Evolutionary conservation across 2,113 vertebrate genomes (phyloP).

Genomic region (Anolis carolinensis): DNA sequence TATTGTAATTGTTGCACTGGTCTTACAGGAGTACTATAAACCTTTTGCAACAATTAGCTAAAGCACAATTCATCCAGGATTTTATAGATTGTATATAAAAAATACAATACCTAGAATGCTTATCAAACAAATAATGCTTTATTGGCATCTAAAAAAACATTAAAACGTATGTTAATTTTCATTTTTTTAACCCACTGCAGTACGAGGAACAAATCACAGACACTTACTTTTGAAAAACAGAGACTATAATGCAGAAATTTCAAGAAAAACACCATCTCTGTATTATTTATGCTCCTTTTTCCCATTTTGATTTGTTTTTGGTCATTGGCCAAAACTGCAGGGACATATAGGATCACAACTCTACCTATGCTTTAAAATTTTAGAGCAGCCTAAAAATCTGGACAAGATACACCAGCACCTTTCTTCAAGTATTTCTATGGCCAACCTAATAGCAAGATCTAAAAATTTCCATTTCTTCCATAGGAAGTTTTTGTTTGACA

Average conservation of each 20-base stretch:
- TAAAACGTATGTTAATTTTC: constrained; percentile 82
- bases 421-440: constrained; percentile 84
- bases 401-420: constrained; percentile 85
- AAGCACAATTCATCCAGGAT: constrained; percentile 69
- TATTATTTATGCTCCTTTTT: constrained; percentile 66
- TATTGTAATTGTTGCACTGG: constrained; percentile 69
- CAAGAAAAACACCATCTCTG: constrained; percentile 84
- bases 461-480: constrained; percentile 94
- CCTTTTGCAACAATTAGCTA: constrained; percentile 71
- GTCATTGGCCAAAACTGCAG: constrained; percentile 68
- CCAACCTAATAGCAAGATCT: constrained; percentile 86
- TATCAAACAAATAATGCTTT: constrained; percentile 98
- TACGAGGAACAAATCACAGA: constrained; percentile 96
- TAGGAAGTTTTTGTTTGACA: constrained; percentile 91
- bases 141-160: constrained; percentile 99
- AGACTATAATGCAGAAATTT: constrained; percentile 87
- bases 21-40: constrained; percentile 73
- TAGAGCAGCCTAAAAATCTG: constrained; percentile 90
- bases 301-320: constrained; percentile 4
- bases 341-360: constrained; percentile 84
- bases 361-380: constrained; percentile 88
- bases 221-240: constrained; percentile 95
- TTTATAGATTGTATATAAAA: constrained; percentile 81
- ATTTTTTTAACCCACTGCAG: constrained; percentile 86
- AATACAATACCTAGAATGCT: constrained; percentile 98